Conservation (phyloP, 2,888 invertebrate genomes). For the Stictocephala bisonia region DNA sequence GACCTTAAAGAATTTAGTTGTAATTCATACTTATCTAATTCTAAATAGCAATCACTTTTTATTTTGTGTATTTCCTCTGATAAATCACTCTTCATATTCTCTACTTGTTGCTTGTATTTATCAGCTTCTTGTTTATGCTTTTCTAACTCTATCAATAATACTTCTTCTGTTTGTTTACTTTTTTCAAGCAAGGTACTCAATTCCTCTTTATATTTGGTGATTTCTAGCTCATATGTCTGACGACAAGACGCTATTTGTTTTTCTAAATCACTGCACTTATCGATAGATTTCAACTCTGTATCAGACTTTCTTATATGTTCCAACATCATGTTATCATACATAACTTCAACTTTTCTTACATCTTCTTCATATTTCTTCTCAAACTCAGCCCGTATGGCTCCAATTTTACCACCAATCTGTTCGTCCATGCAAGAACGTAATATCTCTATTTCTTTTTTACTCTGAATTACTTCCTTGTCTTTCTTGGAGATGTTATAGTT, state of each 20-base stretch:
- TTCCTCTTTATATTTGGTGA: not conserved
- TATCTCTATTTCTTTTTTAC: not conserved
- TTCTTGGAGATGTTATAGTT: slow-evolving; percentile 8
- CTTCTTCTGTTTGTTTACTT: slow-evolving; percentile 7
- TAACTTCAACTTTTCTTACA: slow-evolving; percentile 1
- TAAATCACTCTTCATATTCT: slow-evolving; percentile 10
- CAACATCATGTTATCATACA: slow-evolving; percentile 17
- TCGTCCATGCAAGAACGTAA: not conserved
- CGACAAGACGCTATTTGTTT: not conserved
- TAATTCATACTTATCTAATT: not conserved
- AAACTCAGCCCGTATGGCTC: not conserved
- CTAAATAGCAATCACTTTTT: slow-evolving; percentile 1
- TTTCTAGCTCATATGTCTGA: not conserved
- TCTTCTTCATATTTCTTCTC: slow-evolving; percentile 26
- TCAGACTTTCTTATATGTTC: slow-evolving; percentile 7
- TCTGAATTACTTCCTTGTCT: not conserved
- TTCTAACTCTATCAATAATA: not conserved
- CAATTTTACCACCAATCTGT: not conserved
- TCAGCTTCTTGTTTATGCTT: slow-evolving; percentile 17
- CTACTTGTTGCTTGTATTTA: slow-evolving; percentile 17
- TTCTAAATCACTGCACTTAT: not conserved
- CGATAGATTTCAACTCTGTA: not conserved
- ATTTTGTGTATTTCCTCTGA: slow-evolving; percentile 8
- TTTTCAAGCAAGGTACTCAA: not conserved
- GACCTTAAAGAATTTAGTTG: not conserved